Conservation (phyloP, 2,888 invertebrate species). For the Mimumesa dahlbomi region DNA sequence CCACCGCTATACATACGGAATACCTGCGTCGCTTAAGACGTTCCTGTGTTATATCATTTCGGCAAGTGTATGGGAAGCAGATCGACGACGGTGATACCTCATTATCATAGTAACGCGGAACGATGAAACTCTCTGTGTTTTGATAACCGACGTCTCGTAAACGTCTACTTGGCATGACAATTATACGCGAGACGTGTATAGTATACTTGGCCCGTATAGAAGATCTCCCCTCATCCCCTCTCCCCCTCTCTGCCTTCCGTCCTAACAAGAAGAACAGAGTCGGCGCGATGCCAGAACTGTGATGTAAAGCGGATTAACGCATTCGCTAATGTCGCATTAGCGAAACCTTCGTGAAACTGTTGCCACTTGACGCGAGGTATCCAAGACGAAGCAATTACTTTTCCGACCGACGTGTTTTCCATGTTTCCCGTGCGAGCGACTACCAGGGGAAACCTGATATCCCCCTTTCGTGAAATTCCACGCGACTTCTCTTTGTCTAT, state of each 20-base stretch:
- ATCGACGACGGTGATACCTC: constrained; percentile 29
- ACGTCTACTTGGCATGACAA: constrained; percentile 30
- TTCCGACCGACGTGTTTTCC: no score
- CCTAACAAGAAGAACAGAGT: neutral
- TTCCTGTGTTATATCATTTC: no score
- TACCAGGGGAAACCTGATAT: no score
- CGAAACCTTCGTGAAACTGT: neutral
- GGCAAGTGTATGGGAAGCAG: neutral
- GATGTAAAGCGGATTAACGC: constrained; percentile 29
- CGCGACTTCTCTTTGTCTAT: no score
- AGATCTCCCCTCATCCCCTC: neutral
- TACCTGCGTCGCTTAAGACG: no score
- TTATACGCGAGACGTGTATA: constrained; percentile 5
- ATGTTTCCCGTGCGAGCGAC: no score
- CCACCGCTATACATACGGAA: no score
- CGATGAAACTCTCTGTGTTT: constrained; percentile 34
- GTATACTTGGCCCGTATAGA: neutral
- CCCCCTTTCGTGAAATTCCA: no score
- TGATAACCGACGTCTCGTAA: constrained; percentile 38
- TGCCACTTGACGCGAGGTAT: neutral
- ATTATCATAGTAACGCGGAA: constrained; percentile 28
- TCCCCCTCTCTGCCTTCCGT: no score
- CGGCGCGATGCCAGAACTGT: constrained; percentile 11
- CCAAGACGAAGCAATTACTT: no score
- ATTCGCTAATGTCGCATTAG: constrained; percentile 17